Conservation (phyloP, 2,888 invertebrate genomes). For the Apamea epomidion region DNA sequence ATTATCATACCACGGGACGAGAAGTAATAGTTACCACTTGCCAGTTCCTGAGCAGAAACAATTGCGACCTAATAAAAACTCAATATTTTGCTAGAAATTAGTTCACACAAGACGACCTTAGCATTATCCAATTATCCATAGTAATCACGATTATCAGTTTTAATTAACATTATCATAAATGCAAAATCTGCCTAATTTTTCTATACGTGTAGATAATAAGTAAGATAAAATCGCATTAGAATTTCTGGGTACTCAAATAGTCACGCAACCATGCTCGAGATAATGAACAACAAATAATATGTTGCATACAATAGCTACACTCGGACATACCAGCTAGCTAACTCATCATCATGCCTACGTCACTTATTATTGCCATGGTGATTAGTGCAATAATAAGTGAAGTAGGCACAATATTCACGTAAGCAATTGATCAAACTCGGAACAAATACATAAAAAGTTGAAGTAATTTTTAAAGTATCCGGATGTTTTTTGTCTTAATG, state of each 20-base stretch:
- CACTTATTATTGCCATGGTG: slow-evolving; percentile 33
- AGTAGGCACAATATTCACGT: slow-evolving; percentile 11
- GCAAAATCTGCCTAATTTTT: slow-evolving; percentile 23
- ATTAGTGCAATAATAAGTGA: too few relatives aligned
- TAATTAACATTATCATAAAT: slow-evolving; percentile 25
- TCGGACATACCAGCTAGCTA: slow-evolving; percentile 26
- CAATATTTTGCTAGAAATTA: background rate
- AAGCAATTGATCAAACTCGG: slow-evolving; percentile 6
- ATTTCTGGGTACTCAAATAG: slow-evolving; percentile 55
- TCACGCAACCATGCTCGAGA: slow-evolving; percentile 59
- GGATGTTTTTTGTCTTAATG: background rate
- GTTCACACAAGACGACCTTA: background rate
- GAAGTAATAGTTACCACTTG: background rate
- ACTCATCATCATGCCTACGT: slow-evolving; percentile 34
- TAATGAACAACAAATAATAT: slow-evolving; percentile 65
- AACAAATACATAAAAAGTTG: slow-evolving; percentile 8
- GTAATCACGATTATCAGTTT: slow-evolving; percentile 11
- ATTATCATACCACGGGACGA: background rate
- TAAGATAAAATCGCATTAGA: slow-evolving; percentile 43
- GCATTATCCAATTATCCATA: background rate
- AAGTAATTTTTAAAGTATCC: background rate
- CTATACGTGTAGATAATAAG: slow-evolving; percentile 39
- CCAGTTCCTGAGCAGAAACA: slow-evolving; percentile 80
- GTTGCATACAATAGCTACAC: slow-evolving; percentile 50
- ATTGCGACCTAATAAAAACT: background rate